These are phyloP conservation scores for Parauchenoglanis punctatus DNA, from an alignment of 2,797 vertebrate species.

Conservation along the genomic window DNA sequence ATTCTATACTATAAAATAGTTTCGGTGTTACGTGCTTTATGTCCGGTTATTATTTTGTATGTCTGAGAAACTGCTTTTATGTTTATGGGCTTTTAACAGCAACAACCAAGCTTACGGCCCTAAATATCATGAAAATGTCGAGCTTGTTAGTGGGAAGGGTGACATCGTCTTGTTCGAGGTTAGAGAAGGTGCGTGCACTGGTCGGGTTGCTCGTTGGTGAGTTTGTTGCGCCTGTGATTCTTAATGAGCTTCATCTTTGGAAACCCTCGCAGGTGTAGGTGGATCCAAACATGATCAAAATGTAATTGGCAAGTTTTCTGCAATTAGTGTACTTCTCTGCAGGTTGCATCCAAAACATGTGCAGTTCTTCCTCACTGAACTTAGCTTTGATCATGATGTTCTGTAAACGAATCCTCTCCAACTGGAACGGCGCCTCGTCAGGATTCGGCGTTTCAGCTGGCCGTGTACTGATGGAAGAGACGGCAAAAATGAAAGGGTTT, in stretches of 20 bases:
- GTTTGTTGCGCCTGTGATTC: background rate
- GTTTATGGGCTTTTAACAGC: background rate
- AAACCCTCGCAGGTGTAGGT: background rate
- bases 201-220: background rate
- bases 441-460: background rate
- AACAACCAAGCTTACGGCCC: background rate
- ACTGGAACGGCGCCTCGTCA: background rate
- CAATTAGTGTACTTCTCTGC: constrained; percentile 1
- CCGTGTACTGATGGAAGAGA: background rate
- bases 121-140: background rate
- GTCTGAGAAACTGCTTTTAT: background rate
- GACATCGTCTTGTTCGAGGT: background rate
- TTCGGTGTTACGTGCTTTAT: background rate
- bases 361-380: background rate
- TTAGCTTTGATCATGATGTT: constrained; percentile 4
- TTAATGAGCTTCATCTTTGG: constrained; percentile 21
- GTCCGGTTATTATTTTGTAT: background rate
- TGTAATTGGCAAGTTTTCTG: background rate
- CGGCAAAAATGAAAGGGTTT: background rate
- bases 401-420: background rate
- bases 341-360: background rate
- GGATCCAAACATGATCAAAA: constrained; percentile 2
- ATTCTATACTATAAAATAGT: background rate
- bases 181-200: background rate
- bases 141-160: background rate